Base-by-base conservation (phyloP, 2,113 vertebrate genomes). In the Takifugu flavidus region DNA sequence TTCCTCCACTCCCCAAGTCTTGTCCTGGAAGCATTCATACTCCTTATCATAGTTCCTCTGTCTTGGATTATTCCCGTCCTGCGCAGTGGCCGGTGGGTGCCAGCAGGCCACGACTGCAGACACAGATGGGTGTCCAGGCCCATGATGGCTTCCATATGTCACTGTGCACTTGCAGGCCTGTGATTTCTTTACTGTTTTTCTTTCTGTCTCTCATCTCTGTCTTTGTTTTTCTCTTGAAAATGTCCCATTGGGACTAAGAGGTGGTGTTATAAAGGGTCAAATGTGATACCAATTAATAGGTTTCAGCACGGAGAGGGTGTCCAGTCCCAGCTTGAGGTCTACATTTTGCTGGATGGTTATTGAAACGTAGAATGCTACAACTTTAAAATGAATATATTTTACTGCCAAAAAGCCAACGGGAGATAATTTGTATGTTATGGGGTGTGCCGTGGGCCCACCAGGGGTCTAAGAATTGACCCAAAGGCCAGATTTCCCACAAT, bases 141-240 rank as follows among this genome's bases (percentile, higher is more conserved):
- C 69, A 69, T 87, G 85, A 91, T 89, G 71, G 73, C 79, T 90
- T 91, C 89, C 90, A 91, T 89, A 91, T 90, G 89, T 87, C 80
- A 60, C 82, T 62, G 70, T 6, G 56, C 60, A 78, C 70, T 70
- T 62, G 60, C 60, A 63, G 73, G 70, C 61, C 13, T 13, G 51
- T 65, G 58, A 12, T 26, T 69, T 78, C 69, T 65, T 65, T 77
- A 65, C 49, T 78, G 62, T 87, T 88, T 80, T 86, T 77, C 65
- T 86, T 86, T 85, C 82, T 67, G 65, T 84, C 79, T 77, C 69
- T 85, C 85, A 79, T 78, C 70, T 84, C 75, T 53, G 61, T 60
- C 57, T 85, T 72, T 81, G 71, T 73, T 88, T 86, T 59, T 68
- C 65, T 85, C 69, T 73, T 74, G 76, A 67, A 82, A 77, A 80